Percentiles rank a stretch among this genome's conserved stretches.
phyloP scores from a whole-genome alignment of 2,113 vertebrate species.

The Paratilapia polleni region DNA sequence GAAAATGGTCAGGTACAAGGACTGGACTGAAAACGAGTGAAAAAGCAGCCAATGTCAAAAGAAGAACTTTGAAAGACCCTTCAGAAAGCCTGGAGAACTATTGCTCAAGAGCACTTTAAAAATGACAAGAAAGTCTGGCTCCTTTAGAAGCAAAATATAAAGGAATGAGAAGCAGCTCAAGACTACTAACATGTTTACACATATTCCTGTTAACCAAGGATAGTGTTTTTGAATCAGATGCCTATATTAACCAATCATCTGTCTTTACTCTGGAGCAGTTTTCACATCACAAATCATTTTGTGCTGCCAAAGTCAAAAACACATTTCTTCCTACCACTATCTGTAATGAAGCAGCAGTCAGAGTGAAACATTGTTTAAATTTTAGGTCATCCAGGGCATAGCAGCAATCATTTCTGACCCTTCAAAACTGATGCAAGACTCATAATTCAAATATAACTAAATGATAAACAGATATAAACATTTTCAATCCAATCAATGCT shows the following conservation, averaged over 20 bases:
- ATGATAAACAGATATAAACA: not conserved
- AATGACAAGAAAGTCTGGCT: too few relatives aligned
- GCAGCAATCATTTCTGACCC: slow-evolving; percentile 8
- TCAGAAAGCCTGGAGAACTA: too few relatives aligned
- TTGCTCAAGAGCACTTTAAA: too few relatives aligned
- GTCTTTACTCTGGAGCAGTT: slow-evolving; percentile 32
- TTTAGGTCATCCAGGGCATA: not conserved
- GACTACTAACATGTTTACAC: too few relatives aligned
- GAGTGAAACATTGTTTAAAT: slow-evolving; percentile 18
- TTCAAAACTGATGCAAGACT: slow-evolving; percentile 7
- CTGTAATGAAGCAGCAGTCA: not conserved
- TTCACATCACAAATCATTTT: slow-evolving; percentile 44
- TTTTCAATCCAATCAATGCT: not conserved
- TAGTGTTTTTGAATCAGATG: too few relatives aligned
- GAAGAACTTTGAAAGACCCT: too few relatives aligned
- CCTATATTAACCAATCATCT: slow-evolving; percentile 31
- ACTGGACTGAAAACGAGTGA: too few relatives aligned
- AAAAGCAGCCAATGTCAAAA: too few relatives aligned
- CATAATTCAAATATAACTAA: not conserved
- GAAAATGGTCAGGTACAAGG: too few relatives aligned
- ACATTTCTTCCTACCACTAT: slow-evolving; percentile 9
- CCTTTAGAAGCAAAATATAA: too few relatives aligned
- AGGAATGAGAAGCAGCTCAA: too few relatives aligned
- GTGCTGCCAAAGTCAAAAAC: slow-evolving; percentile 34
- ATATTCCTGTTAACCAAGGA: too few relatives aligned